Evolutionary conservation across 2,797 vertebrate species (phyloP), one percentile per base, ranked within the genome.

Genomic region (Pseudomugil tenellus): DNA sequence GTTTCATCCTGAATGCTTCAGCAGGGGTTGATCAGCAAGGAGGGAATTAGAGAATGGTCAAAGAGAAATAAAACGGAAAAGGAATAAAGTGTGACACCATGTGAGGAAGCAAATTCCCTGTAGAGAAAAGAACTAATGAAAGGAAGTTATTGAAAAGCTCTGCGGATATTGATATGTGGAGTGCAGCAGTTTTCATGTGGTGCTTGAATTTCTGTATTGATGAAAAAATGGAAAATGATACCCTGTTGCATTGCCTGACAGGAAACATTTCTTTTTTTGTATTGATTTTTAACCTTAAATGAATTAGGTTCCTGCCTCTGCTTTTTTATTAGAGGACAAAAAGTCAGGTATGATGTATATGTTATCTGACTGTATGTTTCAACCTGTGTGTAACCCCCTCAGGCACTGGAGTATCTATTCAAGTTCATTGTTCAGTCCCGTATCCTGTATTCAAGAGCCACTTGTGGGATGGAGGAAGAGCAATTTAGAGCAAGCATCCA

Each of bases 371-470:
- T 35, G 80, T 56, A 21, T 37, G 69, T 71, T 62, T 81, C 51
- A 12, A 9, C 77, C 58, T 70, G n/a, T 53, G 1, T 63, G 77
- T 62, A 28, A 43, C 28, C 48, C 25, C 63, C 80, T 78, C 91
- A 99, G 98, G 98, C 98, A 54, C 91, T 99, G 86, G 98, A 99
- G 91, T 98, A 98, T 88, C 95, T 99, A 88, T 99, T 99, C 90
- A 99, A 99, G 93, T 99, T 99, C 90, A 99, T 99, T 59, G 96
- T 99, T 74, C 98, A 99, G 92, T 98, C 97, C 16, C 95, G 98
- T n/a, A 96, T 98, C 91, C 93, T 99, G 85, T 99, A 99, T 87
- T 97, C 97, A 8, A 94, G 98, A 87, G 97, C 98, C 80, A 99
- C 98, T 57, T 98, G 97, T 35, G 98, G 98, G 54, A 96, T 99